A percentile compares a stretch with the other conserved stretches of the same genome.
These are phyloP conservation scores for Tigriopus japonicus DNA, from an alignment of 1,140 invertebrate genomes.

Conservation along the genomic window DNA sequence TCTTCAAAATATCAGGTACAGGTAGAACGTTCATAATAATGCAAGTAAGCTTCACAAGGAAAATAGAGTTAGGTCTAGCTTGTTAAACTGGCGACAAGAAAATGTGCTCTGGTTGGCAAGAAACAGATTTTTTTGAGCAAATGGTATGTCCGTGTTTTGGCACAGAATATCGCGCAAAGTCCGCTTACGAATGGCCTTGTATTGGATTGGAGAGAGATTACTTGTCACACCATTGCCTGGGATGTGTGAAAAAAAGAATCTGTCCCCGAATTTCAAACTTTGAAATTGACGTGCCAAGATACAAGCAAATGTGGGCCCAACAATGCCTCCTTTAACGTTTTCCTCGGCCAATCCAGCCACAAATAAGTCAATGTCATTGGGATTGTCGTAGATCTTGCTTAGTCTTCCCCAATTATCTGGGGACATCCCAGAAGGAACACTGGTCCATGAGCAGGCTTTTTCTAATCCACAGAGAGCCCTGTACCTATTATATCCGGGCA, in stretches of 20 bases:
- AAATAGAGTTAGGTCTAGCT: no score
- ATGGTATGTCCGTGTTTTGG: neutral
- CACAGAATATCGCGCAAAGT: neutral
- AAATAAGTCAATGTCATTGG: conserved; percentile 20
- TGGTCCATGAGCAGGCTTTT: neutral
- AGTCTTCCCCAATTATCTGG: neutral
- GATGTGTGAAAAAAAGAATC: neutral
- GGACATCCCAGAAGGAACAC: neutral
- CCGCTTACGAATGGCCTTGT: neutral
- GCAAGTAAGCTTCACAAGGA: no score
- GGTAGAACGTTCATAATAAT: no score
- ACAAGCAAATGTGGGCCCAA: conserved; percentile 32
- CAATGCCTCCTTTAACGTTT: conserved; percentile 21
- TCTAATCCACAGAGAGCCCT: neutral
- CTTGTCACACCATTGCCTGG: neutral
- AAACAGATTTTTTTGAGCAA: conserved; percentile 1
- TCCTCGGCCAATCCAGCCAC: conserved; percentile 24
- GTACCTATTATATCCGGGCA: conserved; percentile 50
- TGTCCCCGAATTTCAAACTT: neutral
- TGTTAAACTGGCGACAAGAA: no score
- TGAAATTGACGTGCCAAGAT: conserved; percentile 23
- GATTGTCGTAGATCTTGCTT: neutral
- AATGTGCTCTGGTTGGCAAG: no score
- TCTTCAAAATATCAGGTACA: no score
- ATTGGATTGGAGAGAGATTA: neutral